Conservation (phyloP, 2,888 invertebrate genomes). For the Coleophora deauratella region DNA sequence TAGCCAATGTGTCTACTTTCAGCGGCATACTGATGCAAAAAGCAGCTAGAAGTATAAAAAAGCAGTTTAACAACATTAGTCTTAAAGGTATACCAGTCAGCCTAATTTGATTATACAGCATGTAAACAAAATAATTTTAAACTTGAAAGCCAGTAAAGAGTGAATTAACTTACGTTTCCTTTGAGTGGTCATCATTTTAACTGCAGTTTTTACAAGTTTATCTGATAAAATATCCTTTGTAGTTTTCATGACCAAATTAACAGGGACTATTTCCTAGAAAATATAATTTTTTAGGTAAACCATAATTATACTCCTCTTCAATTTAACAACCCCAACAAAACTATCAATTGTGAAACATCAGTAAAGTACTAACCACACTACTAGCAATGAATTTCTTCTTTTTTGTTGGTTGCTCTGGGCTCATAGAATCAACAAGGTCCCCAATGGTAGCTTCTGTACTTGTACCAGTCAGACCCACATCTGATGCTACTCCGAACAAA, state of each 20-base stretch:
- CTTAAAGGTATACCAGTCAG: too few relatives aligned
- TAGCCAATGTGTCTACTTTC: constrained; percentile 80
- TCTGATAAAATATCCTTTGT: constrained; percentile 74
- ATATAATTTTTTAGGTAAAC: background rate
- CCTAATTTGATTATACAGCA: too few relatives aligned
- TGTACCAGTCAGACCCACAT: constrained; percentile 70
- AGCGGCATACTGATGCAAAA: constrained; percentile 76
- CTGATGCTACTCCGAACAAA: constrained; percentile 76
- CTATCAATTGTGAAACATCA: background rate
- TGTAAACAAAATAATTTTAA: too few relatives aligned
- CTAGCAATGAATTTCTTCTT: constrained; percentile 56
- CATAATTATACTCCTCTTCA: too few relatives aligned
- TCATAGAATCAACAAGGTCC: constrained; percentile 61
- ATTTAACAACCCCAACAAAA: too few relatives aligned
- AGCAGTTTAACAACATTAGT: too few relatives aligned
- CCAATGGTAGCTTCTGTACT: constrained; percentile 67
- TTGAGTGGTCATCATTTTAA: constrained; percentile 75
- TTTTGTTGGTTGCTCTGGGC: constrained; percentile 52
- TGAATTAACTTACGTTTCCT: constrained; percentile 73
- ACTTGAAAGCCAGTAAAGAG: too few relatives aligned
- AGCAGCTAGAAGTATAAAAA: constrained; percentile 40
- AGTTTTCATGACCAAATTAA: constrained; percentile 76
- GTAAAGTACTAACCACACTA: constrained; percentile 40
- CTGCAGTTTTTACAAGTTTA: constrained; percentile 66
- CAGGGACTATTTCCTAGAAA: constrained; percentile 74